Base-by-base conservation (phyloP, 1,140 invertebrate species). In the Scaptodrosophila lebanonensis region DNA sequence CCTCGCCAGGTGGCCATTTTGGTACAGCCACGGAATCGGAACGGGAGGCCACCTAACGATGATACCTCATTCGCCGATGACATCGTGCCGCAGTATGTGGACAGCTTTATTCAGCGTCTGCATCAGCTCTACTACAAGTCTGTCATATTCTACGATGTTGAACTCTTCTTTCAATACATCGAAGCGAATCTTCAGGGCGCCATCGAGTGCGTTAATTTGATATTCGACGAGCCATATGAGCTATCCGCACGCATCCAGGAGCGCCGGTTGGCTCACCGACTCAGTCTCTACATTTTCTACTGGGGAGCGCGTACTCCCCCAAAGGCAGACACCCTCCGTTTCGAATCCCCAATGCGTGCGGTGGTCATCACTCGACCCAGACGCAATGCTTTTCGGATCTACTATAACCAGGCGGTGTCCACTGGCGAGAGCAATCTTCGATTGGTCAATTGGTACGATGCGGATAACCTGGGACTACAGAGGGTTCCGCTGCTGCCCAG, bases 361-460 rank as follows among this genome's bases (percentile, higher is more conserved):
- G 83, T 85, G 4, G 69, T 87, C 12, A 68, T 87, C 8, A 87
- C 83, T 2, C 36, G 82, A 11, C 83, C 85, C 2, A 61, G 85
- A 2, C 57, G 44, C 9, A 77, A 73, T 8, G 73, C 82, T 12
- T 93, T 90, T 61, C 88, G 91, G 16, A 87, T 93, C 25, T 92
- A 91, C 75, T 93, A 91, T 84, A 92, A 91, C 82, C 92, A 93
- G 86, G 91, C 90, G 0, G 86, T 86, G 2, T 88, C 91, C 1
- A 72, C 89, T 22, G 88, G 86, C 12, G 71, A 86, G 8, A 88
- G 89, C 17, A 87, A 89, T 38, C 71, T 93, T 11, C 72, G 87
- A 0, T 70, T 92, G 57, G 90, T 93, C 0, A 93, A 93, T 75
- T 93, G 91, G 92, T 93, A 92, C 89, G 88, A 89, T 18, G 87